phyloP scores from a whole-genome alignment of 2,888 invertebrate species.

The Caenorhabditis virilis region DNA sequence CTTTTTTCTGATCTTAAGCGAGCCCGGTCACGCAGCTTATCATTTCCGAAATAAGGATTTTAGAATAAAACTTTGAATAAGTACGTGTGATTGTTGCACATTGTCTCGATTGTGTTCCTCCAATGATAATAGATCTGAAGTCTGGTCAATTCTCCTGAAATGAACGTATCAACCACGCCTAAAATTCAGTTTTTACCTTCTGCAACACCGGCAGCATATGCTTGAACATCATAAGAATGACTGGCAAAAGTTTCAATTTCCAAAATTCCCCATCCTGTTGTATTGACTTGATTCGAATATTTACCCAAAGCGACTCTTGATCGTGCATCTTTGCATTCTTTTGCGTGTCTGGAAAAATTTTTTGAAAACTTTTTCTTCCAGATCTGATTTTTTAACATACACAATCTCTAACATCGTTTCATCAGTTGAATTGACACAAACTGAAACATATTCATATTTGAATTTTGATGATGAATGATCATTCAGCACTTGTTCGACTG shows the following conservation, averaged over 20 bases:
- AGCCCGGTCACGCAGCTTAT: too few relatives aligned
- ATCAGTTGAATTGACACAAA: conserved; percentile 49
- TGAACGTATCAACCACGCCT: not conserved
- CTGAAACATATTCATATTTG: conserved; percentile 48
- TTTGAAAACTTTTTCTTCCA: not conserved
- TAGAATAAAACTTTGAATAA: too few relatives aligned
- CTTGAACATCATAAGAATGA: conserved; percentile 59
- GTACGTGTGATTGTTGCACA: conserved; percentile 55
- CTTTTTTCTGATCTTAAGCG: too few relatives aligned
- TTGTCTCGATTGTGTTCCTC: conserved; percentile 61
- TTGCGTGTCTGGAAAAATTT: conserved; percentile 24
- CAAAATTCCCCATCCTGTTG: conserved; percentile 66
- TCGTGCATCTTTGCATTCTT: conserved; percentile 34
- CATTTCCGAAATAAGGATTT: too few relatives aligned
- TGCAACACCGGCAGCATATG: conserved; percentile 65
- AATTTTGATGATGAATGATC: conserved; percentile 38
- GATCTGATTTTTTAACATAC: conserved; percentile 13
- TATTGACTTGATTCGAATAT: conserved; percentile 63
- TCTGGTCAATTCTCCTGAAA: conserved; percentile 59
- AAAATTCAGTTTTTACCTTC: conserved; percentile 45
- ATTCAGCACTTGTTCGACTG: conserved; percentile 25
- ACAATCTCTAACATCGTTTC: conserved; percentile 41
- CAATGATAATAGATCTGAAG: conserved; percentile 66
- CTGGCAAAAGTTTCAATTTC: conserved; percentile 65
- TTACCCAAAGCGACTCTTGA: conserved; percentile 59